Conservation (phyloP, 2,888 invertebrate species). For the Temnothorax ravouxi region DNA sequence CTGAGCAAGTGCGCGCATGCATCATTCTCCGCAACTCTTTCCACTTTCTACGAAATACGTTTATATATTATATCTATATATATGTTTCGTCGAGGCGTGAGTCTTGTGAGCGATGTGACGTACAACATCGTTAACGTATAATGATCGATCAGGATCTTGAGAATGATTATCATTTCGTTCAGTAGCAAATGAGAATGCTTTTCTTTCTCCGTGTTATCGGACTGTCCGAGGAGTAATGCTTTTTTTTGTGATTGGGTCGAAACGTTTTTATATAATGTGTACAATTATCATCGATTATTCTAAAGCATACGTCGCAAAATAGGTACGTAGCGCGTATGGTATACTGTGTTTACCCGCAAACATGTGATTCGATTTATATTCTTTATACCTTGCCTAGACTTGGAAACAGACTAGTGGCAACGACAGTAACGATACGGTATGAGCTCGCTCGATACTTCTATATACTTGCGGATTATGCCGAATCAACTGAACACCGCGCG, state of each 20-base stretch:
- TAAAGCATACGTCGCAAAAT: constrained; percentile 56
- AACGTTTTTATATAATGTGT: constrained; percentile 48
- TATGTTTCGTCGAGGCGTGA: constrained; percentile 63
- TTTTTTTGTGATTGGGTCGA: constrained; percentile 43
- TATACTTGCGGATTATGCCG: not conserved
- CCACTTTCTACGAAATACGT: constrained; percentile 27
- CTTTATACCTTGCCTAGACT: constrained; percentile 20
- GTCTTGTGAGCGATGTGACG: constrained; percentile 68
- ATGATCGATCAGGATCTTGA: constrained; percentile 45
- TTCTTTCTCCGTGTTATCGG: constrained; percentile 31
- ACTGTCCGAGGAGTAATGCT: constrained; percentile 51
- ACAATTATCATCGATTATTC: constrained; percentile 48
- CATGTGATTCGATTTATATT: constrained; percentile 47
- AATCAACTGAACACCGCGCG: not conserved
- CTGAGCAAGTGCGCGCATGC: constrained; percentile 54
- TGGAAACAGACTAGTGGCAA: constrained; percentile 57
- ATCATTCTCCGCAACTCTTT: constrained; percentile 37
- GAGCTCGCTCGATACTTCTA: not conserved
- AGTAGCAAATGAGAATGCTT: constrained; percentile 56
- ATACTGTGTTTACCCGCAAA: constrained; percentile 68
- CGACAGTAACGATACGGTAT: constrained; percentile 4
- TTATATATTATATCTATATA: constrained; percentile 30
- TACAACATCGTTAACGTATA: constrained; percentile 52
- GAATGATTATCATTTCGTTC: constrained; percentile 50
- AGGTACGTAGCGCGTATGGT: constrained; percentile 64